phyloP scores from a whole-genome alignment of 2,797 vertebrate genomes.

The Artibeus lituratus region DNA sequence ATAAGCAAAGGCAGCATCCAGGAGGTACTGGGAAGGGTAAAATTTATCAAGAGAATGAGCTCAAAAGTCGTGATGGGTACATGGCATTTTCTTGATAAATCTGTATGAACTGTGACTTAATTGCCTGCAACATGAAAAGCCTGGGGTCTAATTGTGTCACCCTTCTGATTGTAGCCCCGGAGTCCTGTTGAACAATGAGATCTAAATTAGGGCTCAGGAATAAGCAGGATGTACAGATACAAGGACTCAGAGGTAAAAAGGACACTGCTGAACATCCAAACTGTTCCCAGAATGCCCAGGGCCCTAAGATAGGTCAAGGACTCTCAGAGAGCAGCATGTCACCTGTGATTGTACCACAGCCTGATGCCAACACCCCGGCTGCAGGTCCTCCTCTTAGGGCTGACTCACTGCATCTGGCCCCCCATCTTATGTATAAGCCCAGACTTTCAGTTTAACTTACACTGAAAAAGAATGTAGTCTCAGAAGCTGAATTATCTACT shows the following conservation, averaged over 20 bases:
- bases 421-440: not conserved
- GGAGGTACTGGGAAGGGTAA: not conserved
- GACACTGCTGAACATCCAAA: not conserved
- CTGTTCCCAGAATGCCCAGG: not conserved
- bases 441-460: not conserved
- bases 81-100: not conserved
- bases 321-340: rapidly evolving
- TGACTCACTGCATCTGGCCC: not conserved
- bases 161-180: not conserved
- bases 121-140: not conserved
- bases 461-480: not conserved
- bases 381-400: rapidly evolving
- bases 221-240: not conserved
- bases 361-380: rapidly evolving
- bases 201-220: not conserved
- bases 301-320: not conserved
- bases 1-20: not conserved
- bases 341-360: rapidly evolving
- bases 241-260: not conserved
- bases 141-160: not conserved
- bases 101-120: not conserved
- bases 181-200: not conserved
- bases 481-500: not conserved
- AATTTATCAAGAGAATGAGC: not conserved
- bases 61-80: not conserved